Evolutionary conservation across 2,797 vertebrate species (phyloP), one percentile per base, ranked within the genome.

Genomic region (Odontamblyopus lacepedii): DNA sequence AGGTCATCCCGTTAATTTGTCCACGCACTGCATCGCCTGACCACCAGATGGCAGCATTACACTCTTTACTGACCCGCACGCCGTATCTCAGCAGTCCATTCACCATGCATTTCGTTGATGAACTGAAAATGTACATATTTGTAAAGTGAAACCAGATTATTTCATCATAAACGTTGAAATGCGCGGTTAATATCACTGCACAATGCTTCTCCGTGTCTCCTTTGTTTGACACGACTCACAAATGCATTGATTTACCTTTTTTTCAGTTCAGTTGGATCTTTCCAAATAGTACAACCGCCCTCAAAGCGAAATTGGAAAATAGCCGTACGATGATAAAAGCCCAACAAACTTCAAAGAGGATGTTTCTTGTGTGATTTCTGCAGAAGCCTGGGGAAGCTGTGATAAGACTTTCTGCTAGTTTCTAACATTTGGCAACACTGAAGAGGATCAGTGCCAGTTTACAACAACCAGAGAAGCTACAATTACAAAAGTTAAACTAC

Each of bases 31-130:
- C 9, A 1, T 18, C 11, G 2, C 32, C 41, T 32, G 12, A 29
- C 69, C 89, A 80, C 73, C 41, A 87, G 89, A 78, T 88, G 83
- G 86, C 74, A 81, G 85, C 85, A 88, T 51, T 74, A 67, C 69
- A 41, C 9, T 38, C n/a, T 65, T 6, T 30, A 59, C 13, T 18
- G 5, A 35, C 0, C 0, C 51, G 41, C 8, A 5, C 26, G 1
- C 32, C 5, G n/a, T 15, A 15, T 41, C 15, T 0, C n/a, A 44
- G 9, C n/a, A 6, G 5, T 19, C 26, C 23, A 11, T 9, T 64
- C 35, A 23, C 4, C 4, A 19, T 41, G 5, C 5, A 23, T 6
- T 23, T 16, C 3, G 1, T 16, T 30, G 2, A 30, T 16, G 6
- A 16, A 57, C 26, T 57, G 23, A 57, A 57, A 57, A 26, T 12